Evolutionary conservation across 2,113 vertebrate genomes (phyloP), one percentile per base, ranked within the genome.

Genomic region (Balaeniceps rex): DNA sequence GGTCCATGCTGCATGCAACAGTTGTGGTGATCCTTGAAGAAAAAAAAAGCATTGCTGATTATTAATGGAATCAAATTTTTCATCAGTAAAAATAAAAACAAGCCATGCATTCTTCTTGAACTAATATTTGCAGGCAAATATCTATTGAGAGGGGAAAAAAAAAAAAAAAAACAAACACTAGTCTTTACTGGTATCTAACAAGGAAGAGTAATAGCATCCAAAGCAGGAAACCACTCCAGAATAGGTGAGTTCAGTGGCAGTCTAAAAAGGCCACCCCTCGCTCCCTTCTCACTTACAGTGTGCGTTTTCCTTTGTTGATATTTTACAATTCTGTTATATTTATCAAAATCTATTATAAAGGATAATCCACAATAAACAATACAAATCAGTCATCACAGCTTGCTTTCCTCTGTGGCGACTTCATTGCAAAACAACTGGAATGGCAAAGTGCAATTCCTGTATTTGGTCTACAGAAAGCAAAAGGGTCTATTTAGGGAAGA

Each of bases 1-100:
- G 97, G 89, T 99, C 99, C 99, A 99, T 99, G 97, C 98, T 99
- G 97, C 99, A 99, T 22, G 99, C 98, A 96, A 99, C 99, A 17
- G 99, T 99, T 54, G 99, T 98, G 31, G 99, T 99, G 91, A 99
- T 99, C 98, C 99, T 99, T 97, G 21, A 93, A 22, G 94, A 52
- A 87, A 28, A 52, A 51, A 52, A 54, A 58, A 82, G n/a, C 14
- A 34, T 71, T 60, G 10, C 5, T 87, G 25, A 69, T 70, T 82
- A 75, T 57, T 71, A 81, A 68, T 12, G 9, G 25, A 6, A 75
- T 6, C 65, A 91, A 88, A n/a, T 7, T 42, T 2, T 42, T 78
- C 31, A 77, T 40, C n/a, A 26, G 11, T 46, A 49, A 74, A 77
- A 94, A 60, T 8, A 13, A 31, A 63, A 77, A 79, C 40, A 31